Evolutionary conservation across 2,888 invertebrate genomes (phyloP), one percentile per base, ranked within the genome.

Genomic region (Toxonevra muliebris): DNA sequence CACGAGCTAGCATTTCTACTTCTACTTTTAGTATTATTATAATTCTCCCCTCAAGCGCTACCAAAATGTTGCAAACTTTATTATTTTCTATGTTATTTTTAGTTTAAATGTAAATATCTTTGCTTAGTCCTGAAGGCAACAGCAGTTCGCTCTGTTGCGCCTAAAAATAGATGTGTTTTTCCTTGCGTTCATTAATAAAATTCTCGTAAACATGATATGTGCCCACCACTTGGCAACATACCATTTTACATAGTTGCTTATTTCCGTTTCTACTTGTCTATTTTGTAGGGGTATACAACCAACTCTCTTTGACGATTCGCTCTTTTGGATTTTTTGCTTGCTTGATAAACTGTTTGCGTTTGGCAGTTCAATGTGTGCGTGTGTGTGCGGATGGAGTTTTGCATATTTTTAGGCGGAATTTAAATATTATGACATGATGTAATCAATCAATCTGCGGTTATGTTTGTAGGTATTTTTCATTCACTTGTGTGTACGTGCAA

Each of bases 381-480:
- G 41, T 57, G 41, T 57, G 41, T 57, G 4, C 30, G 40, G 11
- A 20, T 53, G 17, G 30, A 20, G 40, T 57, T 30, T 57, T 57
- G 41, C 41, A 57, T 48, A 48, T 48, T 48, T 48, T 19, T 45
- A n/a, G 19, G 20, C 60, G 43, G 17, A 13, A 57, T 41, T 62
- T 60, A 67, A 73, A 73, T 73, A 76, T 76, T 79, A 78, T 78
- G 77, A 79, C 74, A 74, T 69, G 74, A 75, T 77, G 79, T 76
- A 77, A 79, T 80, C 77, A 79, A 80, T 79, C 79, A 80, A 78
- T 78, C 77, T 66, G 65, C 52, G 61, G 60, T 66, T 42, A n/a
- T 40, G 19, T 40, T 62, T 9, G 30, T 48, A 54, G 54, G 61
- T 71, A 10, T 15, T 8, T 2, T 45, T 19, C 59, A 19, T 19